phyloP scores from a whole-genome alignment of 2,113 vertebrate species.

The Dicerorhinus sumatrensis region DNA sequence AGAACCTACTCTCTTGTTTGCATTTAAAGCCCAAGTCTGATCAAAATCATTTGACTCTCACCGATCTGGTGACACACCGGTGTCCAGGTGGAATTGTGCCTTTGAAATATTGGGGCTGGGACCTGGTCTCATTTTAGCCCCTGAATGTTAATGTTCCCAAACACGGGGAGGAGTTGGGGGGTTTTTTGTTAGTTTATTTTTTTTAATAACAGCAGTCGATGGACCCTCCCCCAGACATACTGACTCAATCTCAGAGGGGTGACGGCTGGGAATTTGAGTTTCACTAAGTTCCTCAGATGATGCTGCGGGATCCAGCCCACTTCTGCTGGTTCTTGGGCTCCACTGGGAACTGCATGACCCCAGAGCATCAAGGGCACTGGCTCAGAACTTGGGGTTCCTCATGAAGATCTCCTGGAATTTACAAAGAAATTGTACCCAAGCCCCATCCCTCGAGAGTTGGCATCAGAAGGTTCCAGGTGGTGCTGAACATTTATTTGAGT shows the following conservation, averaged over 20 bases:
- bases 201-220: not conserved
- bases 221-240: not conserved
- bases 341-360: not conserved
- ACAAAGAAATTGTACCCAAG: not conserved
- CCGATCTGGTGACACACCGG: not conserved
- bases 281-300: not conserved
- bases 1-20: not conserved
- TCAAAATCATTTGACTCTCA: not conserved
- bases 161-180: not conserved
- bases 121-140: not conserved
- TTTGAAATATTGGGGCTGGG: not conserved
- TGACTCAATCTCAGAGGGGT: not conserved
- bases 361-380: not conserved
- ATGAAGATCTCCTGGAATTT: not conserved
- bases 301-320: not conserved
- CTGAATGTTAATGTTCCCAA: not conserved
- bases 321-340: not conserved
- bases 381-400: not conserved
- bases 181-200: not conserved
- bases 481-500: not conserved
- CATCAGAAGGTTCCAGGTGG: not conserved
- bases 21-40: not conserved
- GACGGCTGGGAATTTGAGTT: not conserved
- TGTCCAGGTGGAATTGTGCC: not conserved
- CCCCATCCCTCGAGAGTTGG: not conserved